Evolutionary conservation across 2,888 invertebrate genomes (phyloP), one percentile per base, ranked within the genome.

Genomic region (Trilocha varians): DNA sequence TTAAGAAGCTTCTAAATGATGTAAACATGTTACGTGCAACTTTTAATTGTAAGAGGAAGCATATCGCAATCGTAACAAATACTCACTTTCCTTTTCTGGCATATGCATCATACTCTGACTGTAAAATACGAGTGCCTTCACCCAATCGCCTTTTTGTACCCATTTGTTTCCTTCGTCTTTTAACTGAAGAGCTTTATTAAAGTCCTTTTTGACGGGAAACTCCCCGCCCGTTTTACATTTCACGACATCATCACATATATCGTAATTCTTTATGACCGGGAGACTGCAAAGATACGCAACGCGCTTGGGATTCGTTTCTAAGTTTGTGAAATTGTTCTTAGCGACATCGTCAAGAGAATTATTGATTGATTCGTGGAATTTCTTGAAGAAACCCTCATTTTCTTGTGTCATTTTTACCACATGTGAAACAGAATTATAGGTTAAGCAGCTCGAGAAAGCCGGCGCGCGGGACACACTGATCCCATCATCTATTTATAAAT

Each of bases 111-210:
- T 90, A 50, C 91, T 91, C 54, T 88, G 87, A 45, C 90, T 91
- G 70, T 95, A 96, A 35, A 89, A 69, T 25, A 89, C 78, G 64
- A 94, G 77, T 1, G 95, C 93, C 53, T 87, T 88, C 18, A 72
- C 63, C 87, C 90, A 93, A 52, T 93, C 88, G 40, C 91, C 91
- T 53, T 88, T 88, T 52, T 90, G 90, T 56, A 94, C 95, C 4
- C 88, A 89, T 46, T 86, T 80, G 61, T 94, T 95, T 3, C 94
- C 95, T 44, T 88, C 87, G 53, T 90, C 87, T 73, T 95, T 94
- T 32, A 89, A 73, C 46, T 83, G 76, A n/a, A 87, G 77, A 6
- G 93, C 90, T 57, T 84, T 83, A 43, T 87, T 79, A 5, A 83
- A 64, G 65, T 87, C 85, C 71, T 94, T 91, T 45, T 74, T 74